Evolutionary conservation across 2,888 invertebrate genomes (phyloP), one percentile per base, ranked within the genome.

Genomic region (Noctua pronuba): DNA sequence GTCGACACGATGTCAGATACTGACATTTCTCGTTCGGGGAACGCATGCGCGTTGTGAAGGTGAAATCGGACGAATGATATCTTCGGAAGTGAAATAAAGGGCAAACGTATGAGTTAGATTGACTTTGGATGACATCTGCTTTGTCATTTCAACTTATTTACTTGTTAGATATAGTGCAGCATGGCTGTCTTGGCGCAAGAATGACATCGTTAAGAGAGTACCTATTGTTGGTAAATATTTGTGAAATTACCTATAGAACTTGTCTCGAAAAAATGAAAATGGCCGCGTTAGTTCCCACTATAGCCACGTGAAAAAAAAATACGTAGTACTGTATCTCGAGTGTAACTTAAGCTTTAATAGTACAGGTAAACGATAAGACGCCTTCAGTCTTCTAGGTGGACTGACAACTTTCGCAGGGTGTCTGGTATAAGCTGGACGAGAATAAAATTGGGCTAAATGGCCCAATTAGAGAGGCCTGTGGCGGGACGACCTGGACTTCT

Each of bases 81-180:
- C 72, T 78, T 80, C 85, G 86, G 89, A 92, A 92, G 93, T 90
- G 90, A 93, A 91, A 91, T 93, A 93, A 93, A 95, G 94, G 94
- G 81, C 93, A 88, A 82, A 80, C 80, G 4, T 44, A 65, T 72
- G 64, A 49, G 21, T 68, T 28, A 44, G 24, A 28, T 55, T 86
- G 86, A 86, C 86, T 78, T 86, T 86, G 86, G 52, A 80, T 86
- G 86, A 84, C 86, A 78, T 86, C 70, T 74, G 38, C 69, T 71
- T 38, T 67, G 38, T 49, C n/a, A 58, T 73, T 72, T 41, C 8
- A 35, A 52, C 18, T 4, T 52, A 52, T 41, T 18, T 65, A 49
- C 13, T 62, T 8, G 52, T 64, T n/a, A 64, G 64, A 60, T 28
- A 11, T 2, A 24, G 18, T 24, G 11, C 28, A 49, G 21, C n/a